These are phyloP conservation scores for Sebastes itinus DNA, from an alignment of 2,797 vertebrate genomes.

Conservation along the genomic window DNA sequence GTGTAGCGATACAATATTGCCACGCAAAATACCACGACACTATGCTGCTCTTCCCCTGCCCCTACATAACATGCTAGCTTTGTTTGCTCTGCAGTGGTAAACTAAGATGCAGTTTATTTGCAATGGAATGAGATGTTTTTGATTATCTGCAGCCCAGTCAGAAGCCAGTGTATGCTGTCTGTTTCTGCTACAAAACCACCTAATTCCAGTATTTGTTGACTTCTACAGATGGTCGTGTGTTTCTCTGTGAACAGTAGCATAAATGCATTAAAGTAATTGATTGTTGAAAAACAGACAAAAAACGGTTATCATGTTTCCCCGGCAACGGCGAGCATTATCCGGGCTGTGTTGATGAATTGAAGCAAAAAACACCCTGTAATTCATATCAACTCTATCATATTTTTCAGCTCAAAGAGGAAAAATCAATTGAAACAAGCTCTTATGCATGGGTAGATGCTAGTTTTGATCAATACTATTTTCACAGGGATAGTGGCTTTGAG, in stretches of 20 bases:
- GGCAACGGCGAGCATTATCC: slow-evolving; percentile 89
- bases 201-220: slow-evolving; percentile 53
- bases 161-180: slow-evolving; percentile 35
- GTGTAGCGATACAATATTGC: too few relatives aligned
- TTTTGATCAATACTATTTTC: slow-evolving; percentile 84
- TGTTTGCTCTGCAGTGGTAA: slow-evolving; percentile 43
- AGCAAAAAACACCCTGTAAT: slow-evolving; percentile 85
- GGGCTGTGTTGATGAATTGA: slow-evolving; percentile 88
- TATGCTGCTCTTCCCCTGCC: too few relatives aligned
- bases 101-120: slow-evolving; percentile 41
- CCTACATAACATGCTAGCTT: not conserved
- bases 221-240: slow-evolving; percentile 64
- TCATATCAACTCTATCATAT: slow-evolving; percentile 82
- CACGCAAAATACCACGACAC: too few relatives aligned
- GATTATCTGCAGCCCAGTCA: slow-evolving; percentile 58
- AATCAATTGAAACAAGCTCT: slow-evolving; percentile 84
- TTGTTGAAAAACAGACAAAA: slow-evolving; percentile 86
- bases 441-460: slow-evolving; percentile 79
- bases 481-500: slow-evolving; percentile 76
- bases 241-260: slow-evolving; percentile 82
- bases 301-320: slow-evolving; percentile 88
- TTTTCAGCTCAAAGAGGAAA: slow-evolving; percentile 78
- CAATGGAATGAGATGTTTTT: slow-evolving; percentile 51
- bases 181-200: slow-evolving; percentile 58
- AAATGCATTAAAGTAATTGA: slow-evolving; percentile 90